Conservation (phyloP, 2,113 vertebrate species). For the Rhagologus leucostigma region DNA sequence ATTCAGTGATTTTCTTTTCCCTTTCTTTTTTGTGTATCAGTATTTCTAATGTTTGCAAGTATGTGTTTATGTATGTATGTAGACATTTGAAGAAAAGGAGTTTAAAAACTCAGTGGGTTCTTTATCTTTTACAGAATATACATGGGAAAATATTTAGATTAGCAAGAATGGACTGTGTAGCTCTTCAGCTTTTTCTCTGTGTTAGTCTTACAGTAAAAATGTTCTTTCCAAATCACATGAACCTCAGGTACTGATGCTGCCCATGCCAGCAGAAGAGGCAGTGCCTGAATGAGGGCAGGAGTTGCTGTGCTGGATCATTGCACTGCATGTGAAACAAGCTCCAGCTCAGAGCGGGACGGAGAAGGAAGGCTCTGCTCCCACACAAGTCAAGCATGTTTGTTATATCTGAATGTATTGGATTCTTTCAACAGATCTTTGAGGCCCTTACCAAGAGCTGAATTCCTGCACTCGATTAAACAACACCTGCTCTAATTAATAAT, state of each 20-base stretch:
- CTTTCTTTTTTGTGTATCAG: background rate
- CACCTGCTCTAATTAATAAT: background rate
- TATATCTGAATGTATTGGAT: background rate
- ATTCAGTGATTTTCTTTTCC: background rate
- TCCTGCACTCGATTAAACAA: background rate
- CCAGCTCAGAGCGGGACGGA: background rate
- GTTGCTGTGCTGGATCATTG: background rate
- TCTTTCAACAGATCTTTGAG: background rate
- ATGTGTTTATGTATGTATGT: background rate
- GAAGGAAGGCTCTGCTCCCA: background rate
- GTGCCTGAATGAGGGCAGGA: background rate
- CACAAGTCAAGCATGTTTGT: background rate
- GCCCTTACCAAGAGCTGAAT: background rate
- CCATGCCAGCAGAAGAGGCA: background rate
- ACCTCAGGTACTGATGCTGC: background rate
- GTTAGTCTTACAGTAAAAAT: background rate
- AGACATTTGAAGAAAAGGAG: background rate
- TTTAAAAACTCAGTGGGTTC: background rate
- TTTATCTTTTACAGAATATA: background rate
- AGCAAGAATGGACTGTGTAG: background rate
- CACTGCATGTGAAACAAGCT: accelerated
- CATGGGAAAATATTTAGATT: background rate
- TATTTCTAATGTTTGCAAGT: background rate
- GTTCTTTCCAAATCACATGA: accelerated
- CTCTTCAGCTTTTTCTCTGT: background rate